Conservation (phyloP, 2,888 invertebrate genomes). For the Melieria omissa region DNA sequence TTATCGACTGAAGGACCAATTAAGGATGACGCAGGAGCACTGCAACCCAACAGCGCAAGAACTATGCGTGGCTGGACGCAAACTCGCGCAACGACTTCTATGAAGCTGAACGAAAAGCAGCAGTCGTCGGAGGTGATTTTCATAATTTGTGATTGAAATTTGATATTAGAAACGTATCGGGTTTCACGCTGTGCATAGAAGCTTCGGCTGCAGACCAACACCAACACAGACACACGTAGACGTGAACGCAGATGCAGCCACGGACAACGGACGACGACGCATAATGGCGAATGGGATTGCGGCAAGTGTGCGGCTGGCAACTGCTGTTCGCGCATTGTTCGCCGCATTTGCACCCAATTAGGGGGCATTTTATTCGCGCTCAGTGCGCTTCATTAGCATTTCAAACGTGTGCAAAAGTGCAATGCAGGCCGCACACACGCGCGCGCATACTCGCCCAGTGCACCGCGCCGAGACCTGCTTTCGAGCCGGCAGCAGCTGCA, state of each 20-base stretch:
- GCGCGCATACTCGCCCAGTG: constrained; percentile 37
- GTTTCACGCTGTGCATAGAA: too few species aligned
- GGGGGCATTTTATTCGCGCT: constrained; percentile 42
- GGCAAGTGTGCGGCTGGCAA: background rate
- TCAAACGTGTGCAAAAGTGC: constrained; percentile 53
- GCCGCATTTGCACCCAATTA: constrained; percentile 41
- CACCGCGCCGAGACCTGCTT: constrained; percentile 36
- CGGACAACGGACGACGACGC: background rate
- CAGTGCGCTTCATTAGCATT: constrained; percentile 61
- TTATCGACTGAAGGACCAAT: constrained; percentile 1
- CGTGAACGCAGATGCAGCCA: too few species aligned
- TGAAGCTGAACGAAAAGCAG: background rate
- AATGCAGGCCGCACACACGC: background rate
- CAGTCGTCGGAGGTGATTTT: too few species aligned
- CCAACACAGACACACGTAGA: too few species aligned
- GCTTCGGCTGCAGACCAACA: too few species aligned
- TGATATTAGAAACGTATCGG: too few species aligned
- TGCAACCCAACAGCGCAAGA: too few species aligned
- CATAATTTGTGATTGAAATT: too few species aligned
- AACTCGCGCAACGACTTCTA: background rate
- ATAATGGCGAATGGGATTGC: background rate
- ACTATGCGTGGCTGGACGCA: background rate
- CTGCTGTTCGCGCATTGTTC: background rate
- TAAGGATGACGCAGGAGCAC: background rate
- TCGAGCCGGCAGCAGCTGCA: background rate